Evolutionary conservation across 2,113 vertebrate species (phyloP).

Genomic region (Synchiropus splendidus): DNA sequence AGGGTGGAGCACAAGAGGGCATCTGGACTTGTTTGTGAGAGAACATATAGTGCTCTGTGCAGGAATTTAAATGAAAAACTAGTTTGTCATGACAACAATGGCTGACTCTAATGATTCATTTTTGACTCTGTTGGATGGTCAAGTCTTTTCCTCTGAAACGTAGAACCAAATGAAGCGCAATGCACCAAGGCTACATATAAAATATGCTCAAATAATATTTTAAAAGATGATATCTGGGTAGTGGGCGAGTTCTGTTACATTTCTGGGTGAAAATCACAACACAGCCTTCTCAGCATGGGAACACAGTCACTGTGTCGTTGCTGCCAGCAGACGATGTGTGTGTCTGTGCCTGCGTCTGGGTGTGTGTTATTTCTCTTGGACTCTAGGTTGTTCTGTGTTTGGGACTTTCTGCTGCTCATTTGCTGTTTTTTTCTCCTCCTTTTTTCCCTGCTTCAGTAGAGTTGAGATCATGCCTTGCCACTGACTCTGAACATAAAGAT

Average conservation of each 20-base stretch:
- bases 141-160: too few species aligned
- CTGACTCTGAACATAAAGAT: conserved; percentile 68
- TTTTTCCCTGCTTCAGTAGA: conserved; percentile 32
- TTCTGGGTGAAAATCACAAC: too few species aligned
- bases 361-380: conserved; percentile 50
- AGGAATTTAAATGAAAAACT: too few species aligned
- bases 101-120: too few species aligned
- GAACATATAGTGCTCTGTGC: too few species aligned
- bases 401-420: conserved; percentile 56
- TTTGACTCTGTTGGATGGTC: too few species aligned
- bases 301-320: conserved; percentile 27
- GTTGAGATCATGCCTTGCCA: conserved; percentile 64
- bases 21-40: conserved; percentile 1
- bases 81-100: too few species aligned
- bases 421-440: conserved; percentile 46
- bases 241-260: not conserved
- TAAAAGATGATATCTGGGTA: too few species aligned
- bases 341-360: conserved; percentile 14
- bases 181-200: too few species aligned
- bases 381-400: conserved; percentile 36
- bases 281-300: too few species aligned
- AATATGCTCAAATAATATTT: too few species aligned
- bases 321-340: conserved; percentile 19
- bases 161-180: too few species aligned
- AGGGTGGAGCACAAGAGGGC: conserved; percentile 18